Conservation (phyloP, 2,113 vertebrate species). For the Camelus bactrianus region DNA sequence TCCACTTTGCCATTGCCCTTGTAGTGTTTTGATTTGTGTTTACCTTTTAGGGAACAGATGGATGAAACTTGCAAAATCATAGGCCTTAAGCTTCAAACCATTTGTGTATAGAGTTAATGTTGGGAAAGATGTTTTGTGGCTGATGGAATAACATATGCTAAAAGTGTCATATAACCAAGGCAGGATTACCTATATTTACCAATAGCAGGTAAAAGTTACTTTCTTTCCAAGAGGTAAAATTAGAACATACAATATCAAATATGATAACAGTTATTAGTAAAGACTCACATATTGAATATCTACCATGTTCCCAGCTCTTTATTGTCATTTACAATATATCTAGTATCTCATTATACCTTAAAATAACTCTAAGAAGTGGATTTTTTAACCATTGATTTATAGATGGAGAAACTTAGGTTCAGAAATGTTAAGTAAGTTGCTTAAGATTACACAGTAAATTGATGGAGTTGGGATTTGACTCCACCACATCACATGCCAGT, state of each 20-base stretch:
- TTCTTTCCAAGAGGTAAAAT: constrained; percentile 49
- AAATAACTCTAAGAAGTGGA: background rate
- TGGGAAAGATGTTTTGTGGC: constrained; percentile 40
- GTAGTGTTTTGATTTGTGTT: constrained; percentile 25
- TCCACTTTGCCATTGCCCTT: background rate
- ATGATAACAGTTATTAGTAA: background rate
- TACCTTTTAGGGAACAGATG: background rate
- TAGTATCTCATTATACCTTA: background rate
- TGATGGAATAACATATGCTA: constrained; percentile 26
- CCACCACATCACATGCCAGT: background rate
- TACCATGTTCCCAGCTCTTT: background rate
- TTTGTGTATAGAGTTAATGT: constrained; percentile 57
- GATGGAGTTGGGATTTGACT: background rate
- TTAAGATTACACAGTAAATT: constrained; percentile 10
- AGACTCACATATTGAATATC: constrained; percentile 26
- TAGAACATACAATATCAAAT: constrained; percentile 2
- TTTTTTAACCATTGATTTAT: background rate
- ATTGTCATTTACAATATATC: background rate
- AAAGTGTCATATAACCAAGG: background rate
- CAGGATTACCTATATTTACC: background rate
- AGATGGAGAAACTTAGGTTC: background rate
- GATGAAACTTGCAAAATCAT: constrained; percentile 10
- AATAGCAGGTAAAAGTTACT: background rate
- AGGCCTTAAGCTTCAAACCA: background rate
- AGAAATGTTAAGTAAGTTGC: constrained; percentile 31